Conservation (phyloP, 2,888 invertebrate genomes). For the Marronus borbonicus region DNA sequence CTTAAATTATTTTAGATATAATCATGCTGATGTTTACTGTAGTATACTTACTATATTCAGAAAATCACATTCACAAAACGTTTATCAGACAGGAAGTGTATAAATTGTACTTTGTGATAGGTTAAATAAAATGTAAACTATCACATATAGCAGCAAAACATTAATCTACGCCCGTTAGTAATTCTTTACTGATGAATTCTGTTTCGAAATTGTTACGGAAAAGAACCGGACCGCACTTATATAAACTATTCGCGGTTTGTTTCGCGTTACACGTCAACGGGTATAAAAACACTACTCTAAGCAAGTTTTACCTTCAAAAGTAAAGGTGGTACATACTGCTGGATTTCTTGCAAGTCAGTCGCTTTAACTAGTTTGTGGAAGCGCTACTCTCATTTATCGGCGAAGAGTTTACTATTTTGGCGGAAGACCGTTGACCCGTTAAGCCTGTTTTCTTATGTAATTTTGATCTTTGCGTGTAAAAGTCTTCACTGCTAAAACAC, state of each 20-base stretch:
- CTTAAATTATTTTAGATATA: no score
- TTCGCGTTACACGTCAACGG: neutral
- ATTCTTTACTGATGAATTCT: neutral
- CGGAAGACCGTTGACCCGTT: slow-evolving; percentile 25
- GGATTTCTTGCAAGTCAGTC: slow-evolving; percentile 10
- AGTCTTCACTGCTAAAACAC: neutral
- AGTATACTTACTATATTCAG: no score
- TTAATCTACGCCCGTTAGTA: no score
- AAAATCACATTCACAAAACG: no score
- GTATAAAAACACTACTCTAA: slow-evolving; percentile 8
- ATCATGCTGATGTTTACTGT: no score
- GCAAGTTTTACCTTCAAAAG: slow-evolving; percentile 36
- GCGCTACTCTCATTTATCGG: slow-evolving; percentile 1
- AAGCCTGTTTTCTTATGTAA: neutral
- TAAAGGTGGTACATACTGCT: slow-evolving; percentile 14
- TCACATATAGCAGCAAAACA: neutral
- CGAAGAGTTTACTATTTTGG: slow-evolving; percentile 26
- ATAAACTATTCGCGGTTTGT: slow-evolving; percentile 1
- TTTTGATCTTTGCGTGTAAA: neutral
- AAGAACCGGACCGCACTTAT: neutral
- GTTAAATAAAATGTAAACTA: neutral
- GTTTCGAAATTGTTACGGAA: neutral
- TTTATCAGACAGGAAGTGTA: no score
- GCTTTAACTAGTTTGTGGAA: neutral
- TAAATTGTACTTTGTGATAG: neutral